Evolutionary conservation across 2,888 invertebrate genomes (phyloP).

Genomic region (Lycaena phlaeas): DNA sequence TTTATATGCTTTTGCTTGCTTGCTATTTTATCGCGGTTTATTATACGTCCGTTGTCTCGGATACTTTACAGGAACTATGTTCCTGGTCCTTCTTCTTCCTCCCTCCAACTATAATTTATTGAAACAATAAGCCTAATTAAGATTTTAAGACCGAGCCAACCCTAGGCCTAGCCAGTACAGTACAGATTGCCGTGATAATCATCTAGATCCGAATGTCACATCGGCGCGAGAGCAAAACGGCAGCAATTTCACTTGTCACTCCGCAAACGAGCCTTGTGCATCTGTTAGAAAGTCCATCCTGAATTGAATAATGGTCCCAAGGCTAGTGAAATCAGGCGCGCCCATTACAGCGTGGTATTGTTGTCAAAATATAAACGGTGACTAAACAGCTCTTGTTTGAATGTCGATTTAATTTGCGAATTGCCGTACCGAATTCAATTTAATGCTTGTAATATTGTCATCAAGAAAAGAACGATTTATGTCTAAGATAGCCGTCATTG

Average conservation of each 20-base stretch:
- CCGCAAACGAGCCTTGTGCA: conserved; percentile 60
- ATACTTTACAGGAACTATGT: no score
- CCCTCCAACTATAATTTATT: no score
- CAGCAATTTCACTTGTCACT: conserved; percentile 56
- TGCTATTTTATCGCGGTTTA: no score
- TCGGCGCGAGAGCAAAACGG: conserved; percentile 41
- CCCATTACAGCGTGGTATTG: conserved; percentile 11
- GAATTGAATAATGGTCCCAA: conserved; percentile 37
- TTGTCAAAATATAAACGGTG: conserved; percentile 11
- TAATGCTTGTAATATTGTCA: no score
- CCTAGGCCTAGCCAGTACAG: conserved; percentile 11
- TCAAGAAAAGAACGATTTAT: no score
- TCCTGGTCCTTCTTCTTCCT: no score
- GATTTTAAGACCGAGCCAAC: conserved; percentile 4
- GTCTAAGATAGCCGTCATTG: no score
- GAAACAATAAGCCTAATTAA: no score
- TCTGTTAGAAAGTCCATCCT: conserved; percentile 60
- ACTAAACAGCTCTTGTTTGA: not conserved
- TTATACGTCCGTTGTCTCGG: no score
- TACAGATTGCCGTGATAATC: conserved; percentile 37
- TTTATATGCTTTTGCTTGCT: no score
- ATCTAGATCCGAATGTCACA: conserved; percentile 50
- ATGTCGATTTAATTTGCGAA: conserved; percentile 2
- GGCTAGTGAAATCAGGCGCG: conserved; percentile 11
- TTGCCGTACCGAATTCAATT: not conserved